Percentiles rank a stretch among this genome's conserved stretches.
Evolutionary conservation across 2,113 vertebrate species (phyloP).

Genomic region (Cyanoderma ruficeps): DNA sequence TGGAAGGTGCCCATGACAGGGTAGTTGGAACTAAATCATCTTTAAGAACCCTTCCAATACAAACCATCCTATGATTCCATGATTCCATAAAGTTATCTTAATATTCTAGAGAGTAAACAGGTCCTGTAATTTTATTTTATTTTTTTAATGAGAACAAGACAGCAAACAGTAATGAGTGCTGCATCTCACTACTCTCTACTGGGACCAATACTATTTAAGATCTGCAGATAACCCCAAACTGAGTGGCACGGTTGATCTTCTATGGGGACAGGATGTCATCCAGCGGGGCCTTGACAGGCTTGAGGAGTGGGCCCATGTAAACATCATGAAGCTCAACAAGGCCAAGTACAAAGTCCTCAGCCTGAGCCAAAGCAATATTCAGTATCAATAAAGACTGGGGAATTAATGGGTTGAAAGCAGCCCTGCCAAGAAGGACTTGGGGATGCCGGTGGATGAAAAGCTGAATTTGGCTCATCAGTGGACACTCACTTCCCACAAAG

Average conservation of each 20-base stretch:
- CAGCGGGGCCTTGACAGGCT: background rate
- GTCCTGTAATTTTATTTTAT: rapidly evolving
- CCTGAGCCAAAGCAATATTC: background rate
- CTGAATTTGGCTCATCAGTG: background rate
- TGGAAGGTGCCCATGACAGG: background rate
- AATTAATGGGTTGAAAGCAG: background rate
- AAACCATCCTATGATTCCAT: background rate
- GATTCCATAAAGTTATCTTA: background rate
- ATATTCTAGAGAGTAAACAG: background rate
- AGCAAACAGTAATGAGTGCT: background rate
- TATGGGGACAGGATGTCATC: background rate
- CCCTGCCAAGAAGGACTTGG: background rate
- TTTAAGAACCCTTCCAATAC: background rate
- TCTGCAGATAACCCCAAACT: background rate
- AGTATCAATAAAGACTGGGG: background rate
- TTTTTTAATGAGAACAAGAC: background rate
- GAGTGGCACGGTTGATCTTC: background rate
- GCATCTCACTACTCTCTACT: background rate
- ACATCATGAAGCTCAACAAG: background rate
- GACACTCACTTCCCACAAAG: rapidly evolving
- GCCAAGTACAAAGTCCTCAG: background rate
- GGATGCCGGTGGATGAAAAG: background rate
- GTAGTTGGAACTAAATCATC: rapidly evolving
- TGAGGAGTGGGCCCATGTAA: background rate
- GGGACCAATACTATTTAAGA: background rate